Evolutionary conservation across 2,888 invertebrate species (phyloP), one percentile per base, ranked within the genome.

Genomic region (Noctua comes): DNA sequence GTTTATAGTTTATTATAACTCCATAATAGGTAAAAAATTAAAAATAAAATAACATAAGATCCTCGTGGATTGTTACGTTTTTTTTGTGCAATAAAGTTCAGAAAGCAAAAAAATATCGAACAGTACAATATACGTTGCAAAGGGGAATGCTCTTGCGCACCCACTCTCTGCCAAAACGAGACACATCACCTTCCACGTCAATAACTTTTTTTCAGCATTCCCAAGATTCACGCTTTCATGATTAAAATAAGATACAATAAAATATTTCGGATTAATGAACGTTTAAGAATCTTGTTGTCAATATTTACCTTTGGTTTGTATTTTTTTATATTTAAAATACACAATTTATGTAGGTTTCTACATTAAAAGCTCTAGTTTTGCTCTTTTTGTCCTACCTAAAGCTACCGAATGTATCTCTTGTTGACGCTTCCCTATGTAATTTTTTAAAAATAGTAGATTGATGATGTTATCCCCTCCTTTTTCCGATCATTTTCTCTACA

Each of bases 121-220:
- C 40, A 24, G 46, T 54, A 54, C 24, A 64, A 54, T 76, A 75
- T 64, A 79, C 71, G 31, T 77, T 86, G 73, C 62, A 89, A 83
- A 89, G 88, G 89, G 85, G 79, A 88, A 89, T 83, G 89, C 80
- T 86, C 88, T 80, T 59, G 46, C 68, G 51, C 80, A 72, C 88
- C 88, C 88, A 88, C 87, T 80, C 77, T 70, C 73, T 71, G 74
- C 77, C 79, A 81, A 76, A 81, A 64, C 64, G 68, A 85, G 79
- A 86, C 80, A 79, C 76, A 74, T 76, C 79, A 70, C 82, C 74
- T 66, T 80, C 73, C 73, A 84, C 88, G 89, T 88, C 88, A 89
- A 89, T 89, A 87, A 71, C 77, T 87, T 85, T 86, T 88, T 86
- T 77, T 73, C 54, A 76, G 80, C 77, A 88, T 87, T 78, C 80